phyloP scores from a whole-genome alignment of 2,797 vertebrate genomes.

The Cynopterus sphinx region DNA sequence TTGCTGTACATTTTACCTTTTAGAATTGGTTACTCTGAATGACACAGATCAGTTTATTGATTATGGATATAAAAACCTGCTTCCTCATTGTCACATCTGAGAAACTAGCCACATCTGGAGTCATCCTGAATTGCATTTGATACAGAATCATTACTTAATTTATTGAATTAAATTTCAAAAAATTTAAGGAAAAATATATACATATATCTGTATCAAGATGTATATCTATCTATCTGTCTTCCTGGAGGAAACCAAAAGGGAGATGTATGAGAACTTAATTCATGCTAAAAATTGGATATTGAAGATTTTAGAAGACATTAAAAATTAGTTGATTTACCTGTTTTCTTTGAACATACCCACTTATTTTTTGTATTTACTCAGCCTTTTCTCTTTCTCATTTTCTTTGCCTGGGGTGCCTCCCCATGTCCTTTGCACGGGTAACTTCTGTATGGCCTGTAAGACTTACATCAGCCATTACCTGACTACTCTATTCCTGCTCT shows the following conservation, averaged over 20 bases:
- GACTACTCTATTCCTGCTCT: not conserved
- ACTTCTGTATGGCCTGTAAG: not conserved
- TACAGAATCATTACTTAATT: not conserved
- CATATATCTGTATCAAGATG: not conserved
- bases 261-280: not conserved
- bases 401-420: not conserved
- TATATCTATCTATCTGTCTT: not conserved
- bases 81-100: not conserved
- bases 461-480: not conserved
- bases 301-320: not conserved
- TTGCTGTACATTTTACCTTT: slow-evolving; percentile 13
- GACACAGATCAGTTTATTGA: not conserved
- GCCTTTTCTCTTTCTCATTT: not conserved
- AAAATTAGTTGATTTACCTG: not conserved
- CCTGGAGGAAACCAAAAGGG: not conserved
- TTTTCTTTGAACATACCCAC: not conserved
- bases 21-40: slow-evolving; percentile 4
- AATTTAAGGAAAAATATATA: not conserved
- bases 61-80: not conserved
- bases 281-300: not conserved
- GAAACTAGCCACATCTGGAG: not conserved
- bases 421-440: not conserved
- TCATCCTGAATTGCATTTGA: not conserved
- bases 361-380: not conserved
- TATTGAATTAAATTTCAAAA: not conserved